Evolutionary conservation across 2,797 vertebrate genomes (phyloP), one percentile per base, ranked within the genome.

Genomic region (Tamandua tetradactyla): DNA sequence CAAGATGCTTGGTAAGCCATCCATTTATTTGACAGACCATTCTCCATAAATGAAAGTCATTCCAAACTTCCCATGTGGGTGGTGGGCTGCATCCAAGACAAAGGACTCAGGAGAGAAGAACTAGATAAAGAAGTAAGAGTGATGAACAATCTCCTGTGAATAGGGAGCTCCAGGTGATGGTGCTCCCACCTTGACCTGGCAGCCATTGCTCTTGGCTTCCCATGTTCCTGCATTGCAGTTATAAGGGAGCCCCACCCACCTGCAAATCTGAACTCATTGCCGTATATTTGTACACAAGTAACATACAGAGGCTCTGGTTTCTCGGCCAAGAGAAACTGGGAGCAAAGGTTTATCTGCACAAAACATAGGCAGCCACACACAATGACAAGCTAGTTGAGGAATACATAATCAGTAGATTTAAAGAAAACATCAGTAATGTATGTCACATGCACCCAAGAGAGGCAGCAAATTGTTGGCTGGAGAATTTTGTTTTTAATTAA

Each of bases 401-500:
- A 97, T 95, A 93, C 78, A 96, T 97, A 97, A 97, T 91, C 97
- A 94, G 55, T 90, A 83, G 96, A 91, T 95, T 98, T 97, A 96
- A 96, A 95, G 94, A 89, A 96, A 96, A 95, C 93, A 95, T 96
- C 94, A 75, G 71, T 97, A 97, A 97, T 87, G 82, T 95, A 97
- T 83, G 90, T 96, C 97, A 95, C 2, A 0, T 71, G 79, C 90
- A 95, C 98, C 97, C 97, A 96, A 95, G 97, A 98, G 98, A 97
- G 96, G 96, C 94, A 98, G 79, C 92, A 98, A 98, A 98, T 96
- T 96, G 96, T 97, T 98, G 95, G 96, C 98, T 98, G 85, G 97
- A 98, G 98, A 97, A 96, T 98, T 98, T 97, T 97, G 97, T 96
- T 98, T 98, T 98, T 98, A 98, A 98, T 98, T 98, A 98, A 98